Evolutionary conservation across 2,797 vertebrate species (phyloP), one percentile per base, ranked within the genome.

Genomic region (Hydrocynus forskahlii): DNA sequence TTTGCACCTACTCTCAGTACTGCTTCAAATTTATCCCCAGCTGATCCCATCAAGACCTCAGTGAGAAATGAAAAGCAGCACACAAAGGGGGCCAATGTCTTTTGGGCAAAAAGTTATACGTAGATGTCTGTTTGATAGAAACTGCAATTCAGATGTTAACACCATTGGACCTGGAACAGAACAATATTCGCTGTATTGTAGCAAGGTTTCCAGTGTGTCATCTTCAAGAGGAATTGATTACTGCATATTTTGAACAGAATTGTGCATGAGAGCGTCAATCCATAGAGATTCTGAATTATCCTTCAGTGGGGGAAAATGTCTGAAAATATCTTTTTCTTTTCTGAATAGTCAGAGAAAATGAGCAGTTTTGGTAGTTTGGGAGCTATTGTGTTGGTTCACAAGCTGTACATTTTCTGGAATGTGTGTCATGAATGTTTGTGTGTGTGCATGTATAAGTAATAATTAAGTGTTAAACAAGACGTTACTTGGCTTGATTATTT

Each of bases 171-270:
- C 63, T 40, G 55, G 50, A 72, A 75, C 60, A 81, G 71, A 79
- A 81, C 57, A 83, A 79, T 0, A 12, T 76, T 57, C 80, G 57
- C 76, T 70, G 16, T 57, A 54, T 48, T 74, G 59, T 48, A 66
- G 48, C 68, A 70, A 63, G 68, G 19, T 19, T 35, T 67, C 50
- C 55, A 72, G 52, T 82, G 68, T 82, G 75, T 80, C 81, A 76
- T 81, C 63, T 69, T 84, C n/a, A 82, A 23, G 59, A 21, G 63
- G 78, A 78, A 75, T 48, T 48, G 40, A 79, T 81, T 84, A 68
- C 52, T 64, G 69, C 45, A 40, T 71, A 43, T 68, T 80, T 70
- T 86, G 62, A 78, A 59, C 52, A 79, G 57, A 38, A 79, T 60
- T 57, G 60, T 52, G 17, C 35, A 73, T 38, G 54, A 80, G 57